These are phyloP conservation scores for Spheniscus humboldti DNA, from an alignment of 2,797 vertebrate species.

Conservation along the genomic window DNA sequence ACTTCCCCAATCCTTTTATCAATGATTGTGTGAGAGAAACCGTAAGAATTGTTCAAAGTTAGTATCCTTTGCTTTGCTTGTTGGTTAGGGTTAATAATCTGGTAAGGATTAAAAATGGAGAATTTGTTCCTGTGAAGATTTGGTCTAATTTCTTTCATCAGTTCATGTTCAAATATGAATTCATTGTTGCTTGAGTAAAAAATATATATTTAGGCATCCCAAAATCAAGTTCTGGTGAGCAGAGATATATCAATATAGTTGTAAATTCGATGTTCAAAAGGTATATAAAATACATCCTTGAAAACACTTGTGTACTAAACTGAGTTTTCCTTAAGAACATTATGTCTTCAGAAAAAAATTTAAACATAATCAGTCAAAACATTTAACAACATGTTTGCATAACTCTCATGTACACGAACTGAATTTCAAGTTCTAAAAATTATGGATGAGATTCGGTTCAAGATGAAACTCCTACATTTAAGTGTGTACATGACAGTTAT, in stretches of 20 bases:
- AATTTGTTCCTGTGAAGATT: not conserved
- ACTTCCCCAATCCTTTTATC: not conserved
- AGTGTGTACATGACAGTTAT: not conserved
- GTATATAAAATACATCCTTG: not conserved
- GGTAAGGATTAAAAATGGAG: not conserved
- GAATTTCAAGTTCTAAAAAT: not conserved
- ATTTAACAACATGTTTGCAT: not conserved
- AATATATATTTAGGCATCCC: not conserved
- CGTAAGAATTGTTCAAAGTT: not conserved
- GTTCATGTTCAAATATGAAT: not conserved
- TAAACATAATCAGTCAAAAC: not conserved
- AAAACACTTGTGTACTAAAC: not conserved
- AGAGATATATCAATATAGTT: not conserved
- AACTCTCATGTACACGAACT: not conserved
- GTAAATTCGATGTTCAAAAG: not conserved
- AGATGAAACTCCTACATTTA: not conserved
- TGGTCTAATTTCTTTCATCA: not conserved
- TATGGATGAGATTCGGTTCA: fast-evolving
- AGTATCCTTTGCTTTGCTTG: not conserved
- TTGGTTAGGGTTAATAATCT: not conserved
- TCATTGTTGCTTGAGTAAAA: not conserved
- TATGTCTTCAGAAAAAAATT: not conserved
- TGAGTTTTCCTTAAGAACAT: not conserved
- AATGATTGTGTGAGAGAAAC: not conserved
- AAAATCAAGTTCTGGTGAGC: not conserved